Evolutionary conservation across 1,140 invertebrate genomes (phyloP).

Genomic region (Venturia canescens): DNA sequence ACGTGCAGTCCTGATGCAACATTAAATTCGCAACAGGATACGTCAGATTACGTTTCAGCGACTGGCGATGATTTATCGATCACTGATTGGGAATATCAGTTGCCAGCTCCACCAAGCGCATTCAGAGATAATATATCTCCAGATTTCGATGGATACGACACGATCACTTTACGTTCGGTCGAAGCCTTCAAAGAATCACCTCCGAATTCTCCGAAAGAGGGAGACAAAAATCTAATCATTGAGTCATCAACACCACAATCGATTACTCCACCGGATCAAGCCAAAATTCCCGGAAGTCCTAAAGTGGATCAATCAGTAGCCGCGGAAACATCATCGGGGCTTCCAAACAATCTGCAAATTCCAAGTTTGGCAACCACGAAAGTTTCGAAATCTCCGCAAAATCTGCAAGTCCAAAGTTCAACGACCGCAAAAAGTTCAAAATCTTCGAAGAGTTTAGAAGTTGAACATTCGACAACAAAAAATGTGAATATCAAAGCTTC

Average conservation of each 20-base stretch:
- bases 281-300: not conserved
- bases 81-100: constrained; percentile 80
- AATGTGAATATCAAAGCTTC: no score
- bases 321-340: not conserved
- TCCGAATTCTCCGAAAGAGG: not conserved
- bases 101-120: constrained; percentile 81
- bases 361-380: no score
- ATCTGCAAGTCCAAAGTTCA: no score
- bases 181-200: constrained; percentile 51
- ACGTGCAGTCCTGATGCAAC: constrained; percentile 54
- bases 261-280: constrained; percentile 3
- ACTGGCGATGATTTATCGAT: constrained; percentile 67
- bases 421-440: no score
- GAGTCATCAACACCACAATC: not conserved
- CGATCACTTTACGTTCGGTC: constrained; percentile 57
- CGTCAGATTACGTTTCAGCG: constrained; percentile 71
- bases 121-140: constrained; percentile 77
- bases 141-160: constrained; percentile 65
- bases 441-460: no score
- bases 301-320: not conserved
- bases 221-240: not conserved
- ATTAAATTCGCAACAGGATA: constrained; percentile 64
- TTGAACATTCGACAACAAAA: no score
- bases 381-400: no score
- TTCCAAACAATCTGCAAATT: no score